Evolutionary conservation across 1,140 invertebrate species (phyloP), one percentile per base, ranked within the genome.

Genomic region (Mamestra configurata): DNA sequence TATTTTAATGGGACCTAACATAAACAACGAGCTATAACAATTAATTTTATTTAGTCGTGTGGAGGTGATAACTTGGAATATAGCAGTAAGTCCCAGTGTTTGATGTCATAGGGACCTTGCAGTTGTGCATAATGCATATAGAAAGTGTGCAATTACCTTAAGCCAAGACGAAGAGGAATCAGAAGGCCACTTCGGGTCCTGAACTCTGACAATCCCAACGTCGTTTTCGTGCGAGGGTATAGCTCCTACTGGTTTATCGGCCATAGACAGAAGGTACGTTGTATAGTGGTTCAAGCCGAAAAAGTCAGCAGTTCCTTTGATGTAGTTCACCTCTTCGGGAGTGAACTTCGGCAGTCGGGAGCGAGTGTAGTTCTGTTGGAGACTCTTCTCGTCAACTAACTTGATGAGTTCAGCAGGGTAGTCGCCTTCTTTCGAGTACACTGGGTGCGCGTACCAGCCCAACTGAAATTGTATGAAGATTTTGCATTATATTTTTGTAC

Each of bases 401-500:
- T 96, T 92, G 64, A 96, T 96, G 93, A 97, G 95, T 40, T 97
- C 91, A 57, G 95, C 92, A 4, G 97, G 97, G 87, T 97, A 97
- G 85, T 97, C 96, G 31, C 97, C 97, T 77, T 95, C 92, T 20
- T 91, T 93, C 8, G 96, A 96, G 85, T 96, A 97, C 22, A 97
- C 96, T 0, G 97, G 97, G 89, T 97, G 95, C 0, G 95, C 96
- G 79, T 96, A 97, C 96, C 96, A 97, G 10, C 96, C 96, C 55
- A 96, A 89, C 95, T 96, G 87, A 15, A 94, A 94, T 24, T 77
- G 59, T 71, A 72, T 59, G 11, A 73, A 15, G 11, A 73, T 27
- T 27, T 49, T 49, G 15, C 15, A n/a, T 49, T n/a, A 49, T n/a
- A n/a, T 49, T n/a, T 13, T 49, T 49, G 2, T 18, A 49, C n/a